Evolutionary conservation across 30 jellyfish, hydroid and myxozoan genomes (phyloP), one percentile per base, ranked within the genome.

Genomic region (Pseudorhiza aurosa): DNA sequence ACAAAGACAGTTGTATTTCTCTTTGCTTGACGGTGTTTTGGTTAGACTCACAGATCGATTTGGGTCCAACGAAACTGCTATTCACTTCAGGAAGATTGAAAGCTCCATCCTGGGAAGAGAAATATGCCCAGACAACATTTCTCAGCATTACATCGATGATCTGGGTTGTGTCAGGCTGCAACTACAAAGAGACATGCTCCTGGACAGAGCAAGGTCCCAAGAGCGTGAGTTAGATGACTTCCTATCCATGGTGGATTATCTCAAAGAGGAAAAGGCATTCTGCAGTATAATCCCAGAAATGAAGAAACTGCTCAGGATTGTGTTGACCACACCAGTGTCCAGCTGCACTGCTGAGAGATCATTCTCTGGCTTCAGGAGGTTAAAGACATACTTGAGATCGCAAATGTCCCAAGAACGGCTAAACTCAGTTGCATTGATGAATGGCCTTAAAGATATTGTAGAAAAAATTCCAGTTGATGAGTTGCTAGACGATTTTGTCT

Each of bases 261-360:
- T 75, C 46, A 75, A 32, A 24, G 67, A 75, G 67, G 88, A 75
- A 55, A 58, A 75, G 24, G 78, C 47, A 40, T 53, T 55, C 67
- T 58, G 79, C 28, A 29, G 64, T 29, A 75, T 75, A 31, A 75
- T 75, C 65, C 81, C 82, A 75, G 88, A 75, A 36, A 42, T 75
- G 18, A 53, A 58, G 65, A 58, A 75, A 37, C 67, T 75, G 79
- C 50, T 39, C 31, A 55, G 79, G 36, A 55, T 75, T 17, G 67
- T 75, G 27, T 36, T 75, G 67, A 56, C 88, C 26, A 29, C 67
- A 35, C 88, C 88, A 26, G 81, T 73, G 57, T 73, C 87, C 58
- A 73, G 88, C 37, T 75, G 88, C 63, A 75, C 81, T 33, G 88
- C 88, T 56, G 65, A 75, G 73, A 75, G 79, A 75, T 75, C 78